phyloP scores from a whole-genome alignment of 2,888 invertebrate genomes.

The Piscicola geometra region DNA sequence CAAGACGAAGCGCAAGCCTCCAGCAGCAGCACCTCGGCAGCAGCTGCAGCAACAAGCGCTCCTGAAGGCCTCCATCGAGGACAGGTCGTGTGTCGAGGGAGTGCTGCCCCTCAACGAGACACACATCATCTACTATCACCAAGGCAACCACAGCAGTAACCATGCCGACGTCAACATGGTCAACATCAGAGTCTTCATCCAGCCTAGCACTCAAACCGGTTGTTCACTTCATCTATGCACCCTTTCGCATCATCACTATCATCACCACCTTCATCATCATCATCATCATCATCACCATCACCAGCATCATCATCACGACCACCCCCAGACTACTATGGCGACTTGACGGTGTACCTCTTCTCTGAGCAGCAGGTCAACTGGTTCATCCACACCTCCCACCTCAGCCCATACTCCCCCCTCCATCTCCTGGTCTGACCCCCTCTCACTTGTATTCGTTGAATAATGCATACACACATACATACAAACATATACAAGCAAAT shows the following conservation, averaged over 20 bases:
- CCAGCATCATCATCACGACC: neutral
- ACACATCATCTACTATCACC: neutral
- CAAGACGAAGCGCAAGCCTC: too few relatives aligned
- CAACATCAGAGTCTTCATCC: neutral
- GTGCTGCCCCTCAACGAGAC: neutral
- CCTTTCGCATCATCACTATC: neutral
- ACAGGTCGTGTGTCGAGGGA: neutral
- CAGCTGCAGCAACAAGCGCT: neutral
- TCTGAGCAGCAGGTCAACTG: neutral
- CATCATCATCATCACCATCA: neutral
- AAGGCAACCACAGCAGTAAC: neutral
- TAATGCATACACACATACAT: too few relatives aligned
- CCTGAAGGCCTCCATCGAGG: neutral
- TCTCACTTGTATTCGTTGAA: too few relatives aligned
- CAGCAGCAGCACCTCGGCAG: too few relatives aligned
- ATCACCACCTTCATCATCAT: neutral
- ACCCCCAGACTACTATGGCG: neutral
- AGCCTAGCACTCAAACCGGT: too few relatives aligned
- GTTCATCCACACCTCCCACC: neutral
- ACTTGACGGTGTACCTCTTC: neutral
- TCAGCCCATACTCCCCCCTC: neutral
- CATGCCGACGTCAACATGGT: neutral
- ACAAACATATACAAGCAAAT: too few relatives aligned
- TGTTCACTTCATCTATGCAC: neutral
- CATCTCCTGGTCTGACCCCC: neutral